These are phyloP conservation scores for Setophaga kirtlandii DNA, from an alignment of 2,113 vertebrate species.

Conservation along the genomic window DNA sequence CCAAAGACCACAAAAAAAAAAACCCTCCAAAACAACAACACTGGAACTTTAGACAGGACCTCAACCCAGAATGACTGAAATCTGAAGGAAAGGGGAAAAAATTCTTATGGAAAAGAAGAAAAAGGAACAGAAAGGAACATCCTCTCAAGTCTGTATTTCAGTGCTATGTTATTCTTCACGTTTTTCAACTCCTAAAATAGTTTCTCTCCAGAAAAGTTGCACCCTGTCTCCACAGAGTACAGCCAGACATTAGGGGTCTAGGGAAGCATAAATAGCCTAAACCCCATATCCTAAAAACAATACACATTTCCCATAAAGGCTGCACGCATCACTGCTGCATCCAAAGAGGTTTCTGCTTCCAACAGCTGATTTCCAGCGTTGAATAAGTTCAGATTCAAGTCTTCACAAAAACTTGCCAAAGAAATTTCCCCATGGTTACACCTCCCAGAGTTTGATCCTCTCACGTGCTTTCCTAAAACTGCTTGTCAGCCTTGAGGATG, in stretches of 20 bases:
- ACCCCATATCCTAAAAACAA: background rate
- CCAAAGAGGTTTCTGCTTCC: background rate
- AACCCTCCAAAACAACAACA: background rate
- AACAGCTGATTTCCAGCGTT: background rate
- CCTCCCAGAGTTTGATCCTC: background rate
- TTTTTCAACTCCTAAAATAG: background rate
- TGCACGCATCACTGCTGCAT: background rate
- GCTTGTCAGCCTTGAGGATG: conserved; percentile 1
- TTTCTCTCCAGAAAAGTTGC: background rate
- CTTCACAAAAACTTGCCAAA: background rate
- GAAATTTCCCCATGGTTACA: background rate
- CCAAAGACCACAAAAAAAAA: background rate
- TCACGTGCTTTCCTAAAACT: background rate
- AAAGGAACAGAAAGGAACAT: background rate
- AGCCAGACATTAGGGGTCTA: background rate
- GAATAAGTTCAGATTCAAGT: background rate
- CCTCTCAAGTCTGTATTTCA: background rate
- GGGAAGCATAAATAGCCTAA: background rate
- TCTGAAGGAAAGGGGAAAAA: background rate
- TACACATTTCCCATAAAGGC: background rate
- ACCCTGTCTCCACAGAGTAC: background rate
- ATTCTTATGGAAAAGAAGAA: background rate
- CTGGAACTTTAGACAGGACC: background rate
- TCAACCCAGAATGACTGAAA: background rate
- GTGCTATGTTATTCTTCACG: background rate